Evolutionary conservation across 2,888 invertebrate species (phyloP), one percentile per base, ranked within the genome.

Genomic region (Idaea dimidiata): DNA sequence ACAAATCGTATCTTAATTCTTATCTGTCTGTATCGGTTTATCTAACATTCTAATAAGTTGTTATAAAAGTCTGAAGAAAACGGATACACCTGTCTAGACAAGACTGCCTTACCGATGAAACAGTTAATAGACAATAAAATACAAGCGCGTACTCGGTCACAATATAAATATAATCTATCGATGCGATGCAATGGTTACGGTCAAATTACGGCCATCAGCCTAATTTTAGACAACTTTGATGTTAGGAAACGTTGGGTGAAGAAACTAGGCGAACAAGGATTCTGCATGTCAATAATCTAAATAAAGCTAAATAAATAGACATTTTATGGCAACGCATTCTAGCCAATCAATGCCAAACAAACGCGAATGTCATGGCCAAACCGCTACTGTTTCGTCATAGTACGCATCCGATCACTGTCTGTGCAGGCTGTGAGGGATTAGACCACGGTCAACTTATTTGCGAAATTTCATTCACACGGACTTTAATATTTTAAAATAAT

Each of bases 11-110:
- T 77, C 72, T 76, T 76, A n/a, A n/a, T n/a, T n/a, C n/a, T 75
- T 74, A 79, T 78, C 83, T 80, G 76, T 78, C 77, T 75, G 79
- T 74, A 75, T 76, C 79, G 82, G 80, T 77, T 83, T 84, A 83
- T 86, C 86, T 81, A 84, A 84, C 80, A 77, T 76, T 73, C 63
- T 57, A 71, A 74, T 73, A 73, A 80, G 77, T 73, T 72, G 75
- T 73, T 73, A 76, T 69, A 71, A 62, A 63, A 61, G 68, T 67
- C 65, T 68, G 70, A 72, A 71, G 70, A 76, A 75, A 77, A 74
- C 71, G 70, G 73, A 69, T 70, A 73, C 74, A 76, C 75, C 75
- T 74, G 77, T 78, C 79, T 77, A 73, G 80, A 69, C 69, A 17
- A 24, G 66, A 69, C 62, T 64, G 65, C 65, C 70, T 69, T 66